Evolutionary conservation across 2,797 vertebrate genomes (phyloP).

Genomic region (Falco rusticolus): DNA sequence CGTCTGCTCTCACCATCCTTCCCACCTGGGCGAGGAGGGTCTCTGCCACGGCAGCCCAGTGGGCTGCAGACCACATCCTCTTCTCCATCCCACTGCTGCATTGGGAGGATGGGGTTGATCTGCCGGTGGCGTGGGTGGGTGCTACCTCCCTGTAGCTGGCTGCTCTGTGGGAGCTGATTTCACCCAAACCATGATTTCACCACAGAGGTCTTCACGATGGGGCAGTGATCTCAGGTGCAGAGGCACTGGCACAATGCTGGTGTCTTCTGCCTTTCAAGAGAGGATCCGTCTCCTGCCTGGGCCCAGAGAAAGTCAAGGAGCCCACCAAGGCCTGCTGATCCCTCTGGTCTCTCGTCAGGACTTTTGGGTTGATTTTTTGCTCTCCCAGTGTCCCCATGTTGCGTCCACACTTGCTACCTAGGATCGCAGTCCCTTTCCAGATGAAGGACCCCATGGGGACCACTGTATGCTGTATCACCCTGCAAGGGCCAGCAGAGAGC

Average conservation of each 20-base stretch:
- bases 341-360: neutral
- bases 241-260: neutral
- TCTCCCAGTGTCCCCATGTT: neutral
- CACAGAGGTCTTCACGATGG: accelerated
- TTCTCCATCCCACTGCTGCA: neutral
- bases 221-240: neutral
- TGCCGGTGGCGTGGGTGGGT: neutral
- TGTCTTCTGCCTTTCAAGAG: neutral
- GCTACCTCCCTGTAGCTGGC: neutral
- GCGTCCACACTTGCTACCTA: neutral
- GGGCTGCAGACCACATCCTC: neutral
- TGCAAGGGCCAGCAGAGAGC: neutral
- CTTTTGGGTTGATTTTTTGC: neutral
- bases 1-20: neutral
- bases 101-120: neutral
- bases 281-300: neutral
- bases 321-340: neutral
- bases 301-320: neutral
- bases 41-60: neutral
- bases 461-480: neutral
- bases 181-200: neutral
- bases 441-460: neutral
- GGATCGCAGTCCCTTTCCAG: neutral
- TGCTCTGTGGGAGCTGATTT: neutral
- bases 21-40: neutral